A percentile compares a stretch with the other conserved stretches of the same genome.
These are phyloP conservation scores for Calliphora vomitoria DNA, from an alignment of 2,888 invertebrate species.

Conservation along the genomic window DNA sequence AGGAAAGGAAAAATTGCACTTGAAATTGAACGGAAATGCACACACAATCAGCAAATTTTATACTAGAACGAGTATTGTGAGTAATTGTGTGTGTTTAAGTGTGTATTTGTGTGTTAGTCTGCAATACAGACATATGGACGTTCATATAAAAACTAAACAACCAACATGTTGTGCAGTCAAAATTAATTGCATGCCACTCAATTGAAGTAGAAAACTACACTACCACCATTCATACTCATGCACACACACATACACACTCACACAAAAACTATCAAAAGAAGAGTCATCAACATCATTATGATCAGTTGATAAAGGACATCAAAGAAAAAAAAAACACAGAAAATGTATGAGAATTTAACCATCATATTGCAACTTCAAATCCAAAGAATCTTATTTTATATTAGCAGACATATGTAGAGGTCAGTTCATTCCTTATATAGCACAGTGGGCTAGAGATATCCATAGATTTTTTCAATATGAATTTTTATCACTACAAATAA, in stretches of 20 bases:
- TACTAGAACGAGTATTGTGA: not conserved
- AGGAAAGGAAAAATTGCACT: conserved; percentile 39
- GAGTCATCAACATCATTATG: conserved; percentile 36
- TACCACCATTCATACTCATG: not conserved
- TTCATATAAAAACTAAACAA: conserved; percentile 13
- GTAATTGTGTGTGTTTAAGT: conserved; percentile 5
- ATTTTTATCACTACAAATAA: too few species aligned
- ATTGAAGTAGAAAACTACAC: conserved; percentile 26
- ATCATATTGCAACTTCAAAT: not conserved
- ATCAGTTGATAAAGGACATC: not conserved
- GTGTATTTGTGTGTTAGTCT: not conserved
- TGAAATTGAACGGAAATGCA: conserved; percentile 50
- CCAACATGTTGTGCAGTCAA: conserved; percentile 51
- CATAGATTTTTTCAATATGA: too few species aligned
- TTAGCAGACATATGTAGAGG: too few species aligned
- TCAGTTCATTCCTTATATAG: too few species aligned
- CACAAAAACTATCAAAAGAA: not conserved
- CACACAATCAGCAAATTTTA: conserved; percentile 38
- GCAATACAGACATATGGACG: not conserved
- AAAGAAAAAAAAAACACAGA: not conserved
- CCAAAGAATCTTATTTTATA: not conserved
- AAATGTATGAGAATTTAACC: not conserved
- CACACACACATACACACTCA: not conserved
- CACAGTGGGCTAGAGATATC: too few species aligned
- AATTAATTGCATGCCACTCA: conserved; percentile 67